Conservation (phyloP, 2,113 vertebrate species). For the cat (Felis catus) region F.catus_Fca126_mat1.0 CM031426.1:40121501-40122000, state of each 20-base stretch:
- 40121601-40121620: constrained; percentile 35
- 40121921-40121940: not conserved
- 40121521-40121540: constrained; percentile 43
- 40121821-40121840: not conserved
- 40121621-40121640: not conserved
- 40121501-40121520: not conserved
- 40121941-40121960: not conserved
- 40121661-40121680: not conserved
- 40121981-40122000: not conserved
- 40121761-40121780: not conserved
- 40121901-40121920: not conserved
- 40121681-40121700: not conserved
- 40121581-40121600: not conserved
- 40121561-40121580: not conserved
- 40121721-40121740: not conserved
- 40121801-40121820: not conserved
- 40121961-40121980: not conserved
- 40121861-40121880: not conserved
- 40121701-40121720: not conserved
- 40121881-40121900: not conserved
- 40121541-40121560: not conserved
- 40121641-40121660: not conserved
- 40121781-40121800: not conserved
- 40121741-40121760: not conserved
- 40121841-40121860: not conserved